A percentile compares a stretch with the other conserved stretches of the same genome.
Evolutionary conservation across 2,888 invertebrate species (phyloP).

Genomic region (Emesis furor): DNA sequence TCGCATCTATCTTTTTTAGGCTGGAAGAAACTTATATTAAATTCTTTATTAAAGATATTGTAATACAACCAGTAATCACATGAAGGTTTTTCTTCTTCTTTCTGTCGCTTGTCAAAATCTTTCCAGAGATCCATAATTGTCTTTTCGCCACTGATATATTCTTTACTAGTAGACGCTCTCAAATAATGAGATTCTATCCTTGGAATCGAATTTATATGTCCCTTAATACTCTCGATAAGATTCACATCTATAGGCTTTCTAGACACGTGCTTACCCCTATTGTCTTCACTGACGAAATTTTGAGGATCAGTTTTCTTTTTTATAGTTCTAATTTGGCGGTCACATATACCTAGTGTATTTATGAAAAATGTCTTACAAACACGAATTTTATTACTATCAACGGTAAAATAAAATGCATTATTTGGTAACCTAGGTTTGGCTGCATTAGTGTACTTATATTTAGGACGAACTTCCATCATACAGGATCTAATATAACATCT

Average conservation of each 20-base stretch:
- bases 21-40: slow-evolving; percentile 54
- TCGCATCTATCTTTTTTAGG: slow-evolving; percentile 74
- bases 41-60: slow-evolving; percentile 20
- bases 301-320: slow-evolving; percentile 54
- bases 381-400: slow-evolving; percentile 55
- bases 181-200: slow-evolving; percentile 51
- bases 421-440: slow-evolving; percentile 62
- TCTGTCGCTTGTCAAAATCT: slow-evolving; percentile 2
- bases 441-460: slow-evolving; percentile 61
- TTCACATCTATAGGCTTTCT: slow-evolving; percentile 42
- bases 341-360: slow-evolving; percentile 60
- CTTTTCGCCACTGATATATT: slow-evolving; percentile 33
- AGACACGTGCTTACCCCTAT: slow-evolving; percentile 51
- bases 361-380: slow-evolving; percentile 66
- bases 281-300: slow-evolving; percentile 44
- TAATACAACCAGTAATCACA: slow-evolving; percentile 25
- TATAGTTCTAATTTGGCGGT: slow-evolving; percentile 56
- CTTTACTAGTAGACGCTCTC: slow-evolving; percentile 32
- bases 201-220: slow-evolving; percentile 60
- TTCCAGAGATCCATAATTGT: slow-evolving; percentile 32
- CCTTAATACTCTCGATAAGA: slow-evolving; percentile 50
- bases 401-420: slow-evolving; percentile 69
- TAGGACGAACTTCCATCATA: slow-evolving; percentile 59
- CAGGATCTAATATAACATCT: slow-evolving; percentile 51
- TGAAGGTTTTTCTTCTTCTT: not conserved